Percentiles rank a stretch among this genome's conserved stretches.
These are phyloP conservation scores for Pelodiscus sinensis DNA, from an alignment of 2,113 vertebrate species.

Conservation along the genomic window DNA sequence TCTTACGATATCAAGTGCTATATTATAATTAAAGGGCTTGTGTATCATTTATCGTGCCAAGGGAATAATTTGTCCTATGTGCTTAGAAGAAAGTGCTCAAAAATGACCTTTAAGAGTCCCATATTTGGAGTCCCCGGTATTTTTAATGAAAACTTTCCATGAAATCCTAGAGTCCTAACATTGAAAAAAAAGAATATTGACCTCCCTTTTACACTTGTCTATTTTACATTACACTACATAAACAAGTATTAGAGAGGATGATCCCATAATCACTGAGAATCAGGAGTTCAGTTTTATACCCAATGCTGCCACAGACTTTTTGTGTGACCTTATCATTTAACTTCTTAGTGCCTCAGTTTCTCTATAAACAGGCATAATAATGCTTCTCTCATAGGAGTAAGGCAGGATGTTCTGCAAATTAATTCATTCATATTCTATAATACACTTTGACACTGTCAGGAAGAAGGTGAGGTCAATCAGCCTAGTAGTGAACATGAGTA, in stretches of 20 bases:
- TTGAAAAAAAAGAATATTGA: slow-evolving; percentile 1
- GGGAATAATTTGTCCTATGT: slow-evolving; percentile 80
- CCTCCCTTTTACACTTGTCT: neutral
- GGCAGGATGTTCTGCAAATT: neutral
- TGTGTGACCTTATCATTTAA: neutral
- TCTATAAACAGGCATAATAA: neutral
- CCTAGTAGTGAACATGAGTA: neutral
- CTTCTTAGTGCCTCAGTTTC: neutral
- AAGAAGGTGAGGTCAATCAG: neutral
- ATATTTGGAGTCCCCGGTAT: slow-evolving; percentile 66
- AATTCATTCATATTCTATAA: neutral
- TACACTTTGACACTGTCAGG: accelerated
- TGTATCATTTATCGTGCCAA: slow-evolving; percentile 76
- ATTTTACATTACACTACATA: neutral
- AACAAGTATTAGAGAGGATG: neutral
- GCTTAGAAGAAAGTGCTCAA: slow-evolving; percentile 73
- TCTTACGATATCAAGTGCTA: slow-evolving; percentile 78
- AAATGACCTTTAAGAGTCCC: slow-evolving; percentile 82
- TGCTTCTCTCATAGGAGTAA: accelerated
- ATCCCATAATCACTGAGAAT: neutral
- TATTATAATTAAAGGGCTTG: slow-evolving; percentile 85
- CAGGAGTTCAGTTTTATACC: neutral
- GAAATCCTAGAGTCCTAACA: neutral
- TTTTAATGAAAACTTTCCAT: slow-evolving; percentile 59
- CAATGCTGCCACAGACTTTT: neutral